A percentile compares a stretch with the other conserved stretches of the same genome.
phyloP scores from a whole-genome alignment of 2,797 vertebrate genomes.

The Australoheros facetus region DNA sequence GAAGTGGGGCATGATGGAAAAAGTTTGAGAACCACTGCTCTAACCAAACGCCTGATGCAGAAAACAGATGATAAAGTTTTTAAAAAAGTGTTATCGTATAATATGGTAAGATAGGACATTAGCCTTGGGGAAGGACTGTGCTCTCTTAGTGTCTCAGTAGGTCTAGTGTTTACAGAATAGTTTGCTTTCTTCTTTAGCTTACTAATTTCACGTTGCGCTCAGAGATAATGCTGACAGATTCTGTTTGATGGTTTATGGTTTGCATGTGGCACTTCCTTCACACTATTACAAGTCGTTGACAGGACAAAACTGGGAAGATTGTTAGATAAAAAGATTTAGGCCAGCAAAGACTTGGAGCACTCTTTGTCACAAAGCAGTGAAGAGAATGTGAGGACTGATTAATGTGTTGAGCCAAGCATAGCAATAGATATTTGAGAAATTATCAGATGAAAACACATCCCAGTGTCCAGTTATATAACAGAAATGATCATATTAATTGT shows the following conservation, averaged over 20 bases:
- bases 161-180: not conserved
- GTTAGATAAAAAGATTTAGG: conserved; percentile 43
- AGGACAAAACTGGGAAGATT: conserved; percentile 24
- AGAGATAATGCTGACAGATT: conserved; percentile 5
- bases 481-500: not conserved
- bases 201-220: not conserved
- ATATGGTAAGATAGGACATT: not conserved
- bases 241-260: conserved; percentile 21
- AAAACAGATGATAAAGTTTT: accelerated
- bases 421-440: not conserved
- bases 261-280: not conserved
- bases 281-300: conserved; percentile 18
- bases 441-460: not conserved
- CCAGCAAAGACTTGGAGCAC: conserved; percentile 17
- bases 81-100: not conserved
- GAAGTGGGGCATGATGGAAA: no score
- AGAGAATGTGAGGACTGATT: conserved; percentile 9
- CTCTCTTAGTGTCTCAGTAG: not conserved
- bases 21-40: no score
- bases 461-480: not conserved
- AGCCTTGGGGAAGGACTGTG: not conserved
- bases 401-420: conserved; percentile 12
- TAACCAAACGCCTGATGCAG: not conserved
- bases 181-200: not conserved
- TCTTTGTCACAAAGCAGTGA: not conserved